A percentile compares a stretch with the other conserved stretches of the same genome.
phyloP scores from a whole-genome alignment of 2,113 vertebrate species.

The Grus americana region DNA sequence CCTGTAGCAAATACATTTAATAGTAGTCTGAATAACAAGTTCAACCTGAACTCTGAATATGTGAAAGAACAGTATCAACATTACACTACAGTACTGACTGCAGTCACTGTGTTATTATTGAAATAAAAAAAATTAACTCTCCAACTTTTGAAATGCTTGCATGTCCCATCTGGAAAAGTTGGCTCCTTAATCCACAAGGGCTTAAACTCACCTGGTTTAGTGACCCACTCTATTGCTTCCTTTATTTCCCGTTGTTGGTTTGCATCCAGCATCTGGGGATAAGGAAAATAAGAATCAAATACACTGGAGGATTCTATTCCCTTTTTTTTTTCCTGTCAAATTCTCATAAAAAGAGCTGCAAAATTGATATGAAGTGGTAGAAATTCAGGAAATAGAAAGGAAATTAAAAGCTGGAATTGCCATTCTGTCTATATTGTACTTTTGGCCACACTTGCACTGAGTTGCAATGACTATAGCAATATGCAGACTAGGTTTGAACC shows the following conservation, averaged over 20 bases:
- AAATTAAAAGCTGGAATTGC: conserved; percentile 5
- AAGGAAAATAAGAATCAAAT: not conserved
- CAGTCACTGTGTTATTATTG: not conserved
- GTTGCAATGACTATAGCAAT: not conserved
- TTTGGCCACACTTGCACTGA: not conserved
- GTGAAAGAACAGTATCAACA: not conserved
- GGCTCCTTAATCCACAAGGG: conserved; percentile 83
- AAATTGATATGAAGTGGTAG: not conserved
- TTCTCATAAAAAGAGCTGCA: not conserved
- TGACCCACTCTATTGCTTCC: conserved; percentile 79
- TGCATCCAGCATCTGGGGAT: conserved; percentile 82
- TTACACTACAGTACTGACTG: not conserved
- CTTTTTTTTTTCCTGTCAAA: not conserved
- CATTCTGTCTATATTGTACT: not conserved
- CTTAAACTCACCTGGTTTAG: conserved; percentile 77
- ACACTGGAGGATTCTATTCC: not conserved
- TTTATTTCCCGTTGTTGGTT: conserved; percentile 84
- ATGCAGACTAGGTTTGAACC: not conserved
- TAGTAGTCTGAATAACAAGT: not conserved
- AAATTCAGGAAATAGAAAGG: not conserved
- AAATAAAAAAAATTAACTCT: not conserved
- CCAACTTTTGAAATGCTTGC: conserved; percentile 78
- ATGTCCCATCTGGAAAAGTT: conserved; percentile 83
- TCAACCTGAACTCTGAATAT: not conserved
- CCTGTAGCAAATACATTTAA: not conserved